Percentiles rank a stretch among this genome's conserved stretches.
These are phyloP conservation scores for Pangasianodon hypophthalmus DNA, from an alignment of 2,113 vertebrate species.

Conservation along the genomic window DNA sequence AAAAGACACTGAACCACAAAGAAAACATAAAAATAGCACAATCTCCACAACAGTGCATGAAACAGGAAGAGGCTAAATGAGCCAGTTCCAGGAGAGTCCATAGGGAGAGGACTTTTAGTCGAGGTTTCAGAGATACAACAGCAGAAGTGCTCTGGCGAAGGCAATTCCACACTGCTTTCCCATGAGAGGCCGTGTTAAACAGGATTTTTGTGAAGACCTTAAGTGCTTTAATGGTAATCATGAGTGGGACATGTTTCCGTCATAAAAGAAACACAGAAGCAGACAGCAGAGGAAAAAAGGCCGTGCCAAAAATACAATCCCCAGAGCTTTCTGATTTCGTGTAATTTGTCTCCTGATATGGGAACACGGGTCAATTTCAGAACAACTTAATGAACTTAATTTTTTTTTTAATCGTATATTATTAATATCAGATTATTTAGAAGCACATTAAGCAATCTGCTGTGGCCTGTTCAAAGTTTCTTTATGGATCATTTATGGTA, in stretches of 20 bases:
- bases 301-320: neutral
- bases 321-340: neutral
- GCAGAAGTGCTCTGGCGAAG: neutral
- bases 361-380: neutral
- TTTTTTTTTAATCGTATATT: neutral
- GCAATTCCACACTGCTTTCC: neutral
- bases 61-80: constrained; percentile 22
- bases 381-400: neutral
- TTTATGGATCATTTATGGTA: neutral
- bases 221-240: neutral
- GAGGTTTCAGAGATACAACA: neutral
- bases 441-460: neutral
- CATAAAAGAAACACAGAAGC: neutral
- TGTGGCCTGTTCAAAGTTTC: neutral
- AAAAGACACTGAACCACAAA: neutral
- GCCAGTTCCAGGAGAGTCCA: constrained; percentile 16
- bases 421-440: neutral
- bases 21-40: constrained; percentile 5
- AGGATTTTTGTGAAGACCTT: neutral
- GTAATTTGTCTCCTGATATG: neutral
- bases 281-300: neutral
- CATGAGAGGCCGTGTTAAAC: neutral
- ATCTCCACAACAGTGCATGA: constrained; percentile 15
- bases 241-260: neutral
- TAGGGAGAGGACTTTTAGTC: neutral